Percentiles rank a stretch among this genome's conserved stretches.
Evolutionary conservation across 2,113 vertebrate species (phyloP).

Genomic region (Coracopsis vasa): DNA sequence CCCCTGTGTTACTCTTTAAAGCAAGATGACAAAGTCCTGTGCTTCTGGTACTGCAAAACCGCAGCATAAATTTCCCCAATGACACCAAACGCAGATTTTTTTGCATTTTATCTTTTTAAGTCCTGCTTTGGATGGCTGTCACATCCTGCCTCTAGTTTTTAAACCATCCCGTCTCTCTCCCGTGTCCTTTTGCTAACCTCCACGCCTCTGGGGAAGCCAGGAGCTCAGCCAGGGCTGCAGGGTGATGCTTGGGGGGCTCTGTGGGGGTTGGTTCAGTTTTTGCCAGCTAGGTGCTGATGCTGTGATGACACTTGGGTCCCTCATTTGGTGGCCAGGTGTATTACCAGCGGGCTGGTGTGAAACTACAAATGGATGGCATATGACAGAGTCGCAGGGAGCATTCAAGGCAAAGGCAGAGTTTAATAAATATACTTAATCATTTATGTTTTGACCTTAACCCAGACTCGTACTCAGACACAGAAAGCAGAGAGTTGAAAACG

Average conservation of each 20-base stretch:
- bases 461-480: conserved; percentile 7
- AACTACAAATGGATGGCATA: background rate
- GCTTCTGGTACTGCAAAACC: background rate
- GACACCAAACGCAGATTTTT: rapidly evolving
- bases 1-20: background rate
- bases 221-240: background rate
- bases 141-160: background rate
- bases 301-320: background rate
- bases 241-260: background rate
- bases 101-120: background rate
- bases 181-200: background rate
- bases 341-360: background rate
- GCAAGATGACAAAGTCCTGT: background rate
- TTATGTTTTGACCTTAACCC: conserved; percentile 54
- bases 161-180: background rate
- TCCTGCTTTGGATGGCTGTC: background rate
- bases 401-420: conserved; percentile 31
- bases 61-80: rapidly evolving
- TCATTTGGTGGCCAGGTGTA: background rate
- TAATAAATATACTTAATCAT: conserved; percentile 55
- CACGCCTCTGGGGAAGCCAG: background rate
- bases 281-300: rapidly evolving
- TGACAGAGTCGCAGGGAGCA: background rate
- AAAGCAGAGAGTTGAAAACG: background rate
- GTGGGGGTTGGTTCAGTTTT: background rate